Conservation (phyloP, 2,888 invertebrate species). For the Melanophora roralis region DNA sequence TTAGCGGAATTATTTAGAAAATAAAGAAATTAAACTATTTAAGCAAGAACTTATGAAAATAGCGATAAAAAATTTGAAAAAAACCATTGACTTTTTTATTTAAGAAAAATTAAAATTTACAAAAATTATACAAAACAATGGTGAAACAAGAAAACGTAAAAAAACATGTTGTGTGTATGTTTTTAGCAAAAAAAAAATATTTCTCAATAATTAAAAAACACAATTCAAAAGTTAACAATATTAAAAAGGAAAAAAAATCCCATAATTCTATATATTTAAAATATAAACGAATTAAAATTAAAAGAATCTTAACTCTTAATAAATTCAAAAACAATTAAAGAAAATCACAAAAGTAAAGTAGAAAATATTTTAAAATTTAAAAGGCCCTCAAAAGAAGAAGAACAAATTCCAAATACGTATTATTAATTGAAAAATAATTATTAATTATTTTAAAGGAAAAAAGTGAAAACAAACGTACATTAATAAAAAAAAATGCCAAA, state of each 20-base stretch:
- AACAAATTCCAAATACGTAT: slow-evolving; percentile 49
- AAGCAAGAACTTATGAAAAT: slow-evolving; percentile 47
- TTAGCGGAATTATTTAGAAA: slow-evolving; percentile 40
- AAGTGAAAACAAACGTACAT: too few relatives aligned
- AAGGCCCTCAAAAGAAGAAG: slow-evolving; percentile 47
- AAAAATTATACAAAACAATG: slow-evolving; percentile 28
- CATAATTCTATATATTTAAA: slow-evolving; percentile 53
- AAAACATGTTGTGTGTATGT: slow-evolving; percentile 41
- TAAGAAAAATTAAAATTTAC: slow-evolving; percentile 36
- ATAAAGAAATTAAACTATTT: slow-evolving; percentile 11
- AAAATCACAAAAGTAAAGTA: slow-evolving; percentile 43
- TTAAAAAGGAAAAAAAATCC: slow-evolving; percentile 60
- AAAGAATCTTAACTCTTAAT: slow-evolving; percentile 24
- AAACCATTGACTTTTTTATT: slow-evolving; percentile 12
- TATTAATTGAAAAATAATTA: slow-evolving; percentile 5
- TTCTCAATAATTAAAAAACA: slow-evolving; percentile 52
- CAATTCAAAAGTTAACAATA: slow-evolving; percentile 74
- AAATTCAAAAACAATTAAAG: slow-evolving; percentile 49
- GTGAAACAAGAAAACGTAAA: slow-evolving; percentile 20
- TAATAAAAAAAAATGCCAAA: slow-evolving; percentile 56
- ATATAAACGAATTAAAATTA: slow-evolving; percentile 51
- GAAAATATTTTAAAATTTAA: slow-evolving; percentile 37
- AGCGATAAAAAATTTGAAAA: slow-evolving; percentile 5
- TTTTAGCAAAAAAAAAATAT: slow-evolving; percentile 38
- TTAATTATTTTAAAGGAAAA: slow-evolving; percentile 28